Percentiles rank a stretch among this genome's conserved stretches.
These are phyloP conservation scores for Hiodon tergisus DNA, from an alignment of 2,113 vertebrate genomes.

Conservation along the genomic window DNA sequence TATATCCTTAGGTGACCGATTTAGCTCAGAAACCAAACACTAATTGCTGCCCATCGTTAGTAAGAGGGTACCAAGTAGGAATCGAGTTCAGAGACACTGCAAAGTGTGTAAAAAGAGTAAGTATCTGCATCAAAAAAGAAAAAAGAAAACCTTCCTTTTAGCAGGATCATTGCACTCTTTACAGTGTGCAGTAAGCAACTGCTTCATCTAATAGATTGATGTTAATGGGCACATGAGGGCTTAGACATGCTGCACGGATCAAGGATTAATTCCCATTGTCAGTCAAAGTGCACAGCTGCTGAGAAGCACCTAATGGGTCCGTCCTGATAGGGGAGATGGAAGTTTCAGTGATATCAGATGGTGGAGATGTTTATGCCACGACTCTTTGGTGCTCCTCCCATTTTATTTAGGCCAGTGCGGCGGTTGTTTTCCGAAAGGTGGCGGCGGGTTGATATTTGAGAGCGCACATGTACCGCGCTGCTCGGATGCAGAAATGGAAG, in stretches of 20 bases:
- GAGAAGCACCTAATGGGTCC: neutral
- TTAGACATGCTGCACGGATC: constrained; percentile 23
- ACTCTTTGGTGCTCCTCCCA: neutral
- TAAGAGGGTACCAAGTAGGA: no score
- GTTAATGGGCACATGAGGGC: constrained; percentile 30
- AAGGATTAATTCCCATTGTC: constrained; percentile 4
- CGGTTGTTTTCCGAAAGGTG: constrained; percentile 12
- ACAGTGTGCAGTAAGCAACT: no score
- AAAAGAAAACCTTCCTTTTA: no score
- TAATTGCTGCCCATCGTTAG: no score
- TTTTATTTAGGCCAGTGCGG: neutral
- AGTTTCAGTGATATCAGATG: neutral
- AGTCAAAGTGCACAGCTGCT: neutral
- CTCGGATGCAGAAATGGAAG: neutral
- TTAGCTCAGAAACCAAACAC: no score
- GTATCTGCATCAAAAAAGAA: no score
- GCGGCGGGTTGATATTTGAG: constrained; percentile 9
- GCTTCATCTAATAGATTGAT: no score
- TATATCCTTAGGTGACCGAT: no score
- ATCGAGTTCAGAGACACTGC: no score
- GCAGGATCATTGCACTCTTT: no score
- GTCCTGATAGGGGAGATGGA: neutral
- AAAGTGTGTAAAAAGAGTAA: no score
- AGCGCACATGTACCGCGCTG: neutral
- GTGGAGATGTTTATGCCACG: neutral